Base-by-base conservation (phyloP, 1,140 invertebrate species). In the Oreohelix idahoensis region DNA sequence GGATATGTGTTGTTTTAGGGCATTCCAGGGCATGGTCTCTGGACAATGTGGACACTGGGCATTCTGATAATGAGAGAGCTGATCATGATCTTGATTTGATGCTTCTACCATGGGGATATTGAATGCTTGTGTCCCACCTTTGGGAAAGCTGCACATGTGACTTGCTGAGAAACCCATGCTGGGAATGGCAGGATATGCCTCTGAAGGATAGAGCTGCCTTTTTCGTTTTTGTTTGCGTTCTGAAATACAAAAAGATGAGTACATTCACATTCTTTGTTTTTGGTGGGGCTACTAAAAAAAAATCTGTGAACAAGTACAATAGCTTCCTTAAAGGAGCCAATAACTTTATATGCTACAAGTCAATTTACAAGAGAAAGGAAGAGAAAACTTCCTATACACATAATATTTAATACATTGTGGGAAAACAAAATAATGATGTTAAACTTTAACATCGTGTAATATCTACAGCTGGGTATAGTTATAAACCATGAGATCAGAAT, bases 21-120 rank as follows among this genome's bases (percentile, higher is more conserved):
- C 39, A 71, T 39, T 36, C 45, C 45, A 32, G 39, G 39, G n/a
- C 23, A 71, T 26, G 0, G 36, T 10, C 20, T 63, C 39, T 45
- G 29, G 63, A 38, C 79, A 80, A 71, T 80, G 45, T 35, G 79
- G 79, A 66, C 79, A 80, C 45, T 63, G 49, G 32, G 38, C 11
- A 39, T 10, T 29, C 53, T 58, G 53, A 49, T 49, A 49, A 66
- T 66, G 29, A 23, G n/a, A 32, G 11, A 66, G 20, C 29, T 66
- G 63, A 66, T 66, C 63, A 29, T 32, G 63, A 13, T 66, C 63
- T 32, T 66, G 29, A 32, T 29, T 66, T 66, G 63, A 35, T 8
- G 63, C n/a, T 66, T 66, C 63, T 32, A 32, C 63, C 63, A 66
- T 32, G 17, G 63, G 11, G 29, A 32, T 17, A 35, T 29, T 29